Conservation (phyloP, 2,888 invertebrate species). For the Protophormia terraenovae region DNA sequence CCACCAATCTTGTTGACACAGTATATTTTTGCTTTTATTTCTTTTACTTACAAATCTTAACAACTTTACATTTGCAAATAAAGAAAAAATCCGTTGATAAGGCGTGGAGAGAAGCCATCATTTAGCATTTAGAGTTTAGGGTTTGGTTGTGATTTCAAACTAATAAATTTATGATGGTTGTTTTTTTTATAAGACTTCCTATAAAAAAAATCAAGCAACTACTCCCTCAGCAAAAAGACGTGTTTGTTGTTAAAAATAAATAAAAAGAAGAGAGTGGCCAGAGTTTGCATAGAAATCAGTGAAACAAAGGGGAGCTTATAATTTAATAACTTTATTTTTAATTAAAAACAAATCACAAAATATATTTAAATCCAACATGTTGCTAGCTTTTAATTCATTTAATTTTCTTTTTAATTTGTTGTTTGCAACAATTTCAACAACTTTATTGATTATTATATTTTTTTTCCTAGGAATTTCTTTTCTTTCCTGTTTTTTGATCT, state of each 20-base stretch:
- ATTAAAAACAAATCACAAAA: no score
- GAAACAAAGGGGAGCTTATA: no score
- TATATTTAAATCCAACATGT: no score
- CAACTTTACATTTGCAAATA: conserved; percentile 25
- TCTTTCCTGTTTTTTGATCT: no score
- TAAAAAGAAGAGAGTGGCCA: neutral
- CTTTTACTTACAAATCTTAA: neutral
- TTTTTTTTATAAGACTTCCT: conserved; percentile 52
- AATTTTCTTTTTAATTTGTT: no score
- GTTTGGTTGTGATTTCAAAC: conserved; percentile 60
- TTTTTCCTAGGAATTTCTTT: no score
- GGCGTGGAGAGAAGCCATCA: conserved; percentile 64
- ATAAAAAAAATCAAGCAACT: neutral
- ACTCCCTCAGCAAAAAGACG: neutral
- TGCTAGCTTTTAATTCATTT: no score
- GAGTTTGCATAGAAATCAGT: no score
- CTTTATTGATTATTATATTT: no score
- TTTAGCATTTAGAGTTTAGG: conserved; percentile 56
- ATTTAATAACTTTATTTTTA: no score
- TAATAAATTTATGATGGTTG: conserved; percentile 61
- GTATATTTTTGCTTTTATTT: neutral
- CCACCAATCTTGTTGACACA: conserved; percentile 60
- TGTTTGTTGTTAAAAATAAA: neutral
- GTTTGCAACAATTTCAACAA: no score
- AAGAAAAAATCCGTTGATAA: conserved; percentile 42